These are phyloP conservation scores for Okapia johnstoni DNA, from an alignment of 2,113 vertebrate species.

Conservation along the genomic window DNA sequence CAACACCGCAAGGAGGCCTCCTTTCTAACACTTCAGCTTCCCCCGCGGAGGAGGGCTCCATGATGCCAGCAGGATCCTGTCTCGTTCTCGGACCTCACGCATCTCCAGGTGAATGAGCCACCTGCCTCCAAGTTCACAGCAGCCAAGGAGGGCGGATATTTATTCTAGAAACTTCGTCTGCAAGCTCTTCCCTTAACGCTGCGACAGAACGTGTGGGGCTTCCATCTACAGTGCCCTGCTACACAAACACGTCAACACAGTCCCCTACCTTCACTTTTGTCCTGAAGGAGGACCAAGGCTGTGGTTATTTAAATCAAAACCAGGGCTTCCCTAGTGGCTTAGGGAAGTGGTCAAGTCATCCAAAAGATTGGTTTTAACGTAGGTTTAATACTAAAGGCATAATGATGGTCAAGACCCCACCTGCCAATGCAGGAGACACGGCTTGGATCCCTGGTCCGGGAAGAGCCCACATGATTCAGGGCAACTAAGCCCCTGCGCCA, in stretches of 20 bases:
- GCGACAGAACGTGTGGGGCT: neutral
- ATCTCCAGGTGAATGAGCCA: slow-evolving; percentile 26
- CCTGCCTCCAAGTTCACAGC: neutral
- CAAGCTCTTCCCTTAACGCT: neutral
- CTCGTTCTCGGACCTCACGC: slow-evolving; percentile 47
- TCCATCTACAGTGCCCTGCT: neutral
- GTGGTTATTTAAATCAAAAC: neutral
- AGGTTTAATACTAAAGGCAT: neutral
- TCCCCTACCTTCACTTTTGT: neutral
- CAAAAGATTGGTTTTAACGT: neutral
- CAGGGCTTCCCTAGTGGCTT: neutral
- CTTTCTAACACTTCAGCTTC: slow-evolving; percentile 41
- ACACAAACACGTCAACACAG: neutral
- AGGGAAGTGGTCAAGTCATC: neutral
- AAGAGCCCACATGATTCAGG: neutral
- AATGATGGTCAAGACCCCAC: neutral
- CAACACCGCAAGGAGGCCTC: neutral
- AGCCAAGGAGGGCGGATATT: neutral
- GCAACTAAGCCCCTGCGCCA: fast-evolving
- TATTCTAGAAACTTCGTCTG: slow-evolving; percentile 21
- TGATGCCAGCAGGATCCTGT: neutral
- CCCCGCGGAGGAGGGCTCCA: slow-evolving; percentile 34
- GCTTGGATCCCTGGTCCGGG: neutral
- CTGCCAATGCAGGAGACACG: neutral
- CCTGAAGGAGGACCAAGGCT: neutral